These are phyloP conservation scores for Apodemus speciosus DNA, from an alignment of 2,113 vertebrate genomes.

Conservation along the genomic window DNA sequence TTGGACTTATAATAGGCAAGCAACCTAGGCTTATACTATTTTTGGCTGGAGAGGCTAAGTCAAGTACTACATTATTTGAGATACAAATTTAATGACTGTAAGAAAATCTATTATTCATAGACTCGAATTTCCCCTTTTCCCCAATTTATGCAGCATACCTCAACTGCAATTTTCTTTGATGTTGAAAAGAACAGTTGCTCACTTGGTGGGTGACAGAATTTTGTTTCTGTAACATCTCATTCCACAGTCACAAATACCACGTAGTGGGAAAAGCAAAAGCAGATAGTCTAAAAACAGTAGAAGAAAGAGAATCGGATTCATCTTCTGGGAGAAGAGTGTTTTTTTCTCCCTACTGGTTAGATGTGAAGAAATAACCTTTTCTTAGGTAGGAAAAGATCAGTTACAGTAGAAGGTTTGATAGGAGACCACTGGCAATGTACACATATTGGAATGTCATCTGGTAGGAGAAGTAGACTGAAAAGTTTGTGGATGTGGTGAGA, in stretches of 20 bases:
- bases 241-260: not conserved
- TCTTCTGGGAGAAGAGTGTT: not conserved
- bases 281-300: slow-evolving; percentile 1
- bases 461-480: not conserved
- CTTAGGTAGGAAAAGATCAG: not conserved
- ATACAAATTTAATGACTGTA: slow-evolving; percentile 49
- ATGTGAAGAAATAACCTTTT: slow-evolving; percentile 21
- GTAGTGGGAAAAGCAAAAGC: not conserved
- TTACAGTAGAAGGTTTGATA: not conserved
- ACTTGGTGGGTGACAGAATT: not conserved
- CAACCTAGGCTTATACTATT: slow-evolving; percentile 60
- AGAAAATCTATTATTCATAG: slow-evolving; percentile 13
- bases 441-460: not conserved
- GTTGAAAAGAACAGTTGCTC: not conserved
- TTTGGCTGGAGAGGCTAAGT: slow-evolving; percentile 41
- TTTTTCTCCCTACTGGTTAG: not conserved
- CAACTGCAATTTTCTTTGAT: slow-evolving; percentile 26
- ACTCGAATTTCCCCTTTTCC: not conserved
- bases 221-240: slow-evolving; percentile 36
- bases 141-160: slow-evolving; percentile 23
- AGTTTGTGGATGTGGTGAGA: not conserved
- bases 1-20: slow-evolving; percentile 48
- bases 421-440: not conserved
- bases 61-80: slow-evolving; percentile 53
- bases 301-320: not conserved